Base-by-base conservation (phyloP, 2,888 invertebrate genomes). In the Mythimna lalbum region DNA sequence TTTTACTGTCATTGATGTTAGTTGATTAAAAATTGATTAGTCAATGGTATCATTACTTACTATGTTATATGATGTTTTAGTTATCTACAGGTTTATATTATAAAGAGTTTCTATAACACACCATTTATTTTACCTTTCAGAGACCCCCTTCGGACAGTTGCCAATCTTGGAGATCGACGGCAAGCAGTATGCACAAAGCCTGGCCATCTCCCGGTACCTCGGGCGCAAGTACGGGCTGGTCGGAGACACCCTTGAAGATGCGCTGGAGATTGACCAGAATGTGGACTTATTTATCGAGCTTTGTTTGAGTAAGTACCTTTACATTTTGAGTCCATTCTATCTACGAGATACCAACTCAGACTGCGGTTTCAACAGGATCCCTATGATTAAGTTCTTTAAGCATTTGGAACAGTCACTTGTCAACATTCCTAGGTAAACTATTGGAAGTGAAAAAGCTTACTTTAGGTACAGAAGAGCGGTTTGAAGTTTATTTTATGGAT, bases 131-230 rank as follows among this genome's bases (percentile, higher is more conserved):
- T 60, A 9, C 17, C 10, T 57, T 61, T 17, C 84, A 90, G 91
- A 84, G 50, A 84, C 85, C 84, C 92, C 59, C 95, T 97, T 97
- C 87, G 97, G 97, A 0, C 97, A 97, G 88, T 87, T 97, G 71
- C 97, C 97, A 0, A 88, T 97, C 0, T 84, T 97, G 56, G 97
- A 97, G 89, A 92, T 97, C 2, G 96, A 97, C 67, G 97, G 97
- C 4, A 97, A 97, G 87, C 88, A 92, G 76, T 92, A 96, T 71
- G 94, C 96, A 39, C 97, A 97, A 88, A 97, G 97, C 39, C 66
- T 93, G 1, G 96, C 97, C 4, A 97, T 97, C 73, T 87, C 93
- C 47, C 96, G 97, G 43, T 97, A 97, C 89, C 90, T 97, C 52
- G 97, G 97, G 9, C 97, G 96, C 87, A 95, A 97, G 88, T 96